Percentiles rank a stretch among this genome's conserved stretches.
These are phyloP conservation scores for Sardinella longiceps DNA, from an alignment of 2,797 vertebrate genomes.

Conservation along the genomic window DNA sequence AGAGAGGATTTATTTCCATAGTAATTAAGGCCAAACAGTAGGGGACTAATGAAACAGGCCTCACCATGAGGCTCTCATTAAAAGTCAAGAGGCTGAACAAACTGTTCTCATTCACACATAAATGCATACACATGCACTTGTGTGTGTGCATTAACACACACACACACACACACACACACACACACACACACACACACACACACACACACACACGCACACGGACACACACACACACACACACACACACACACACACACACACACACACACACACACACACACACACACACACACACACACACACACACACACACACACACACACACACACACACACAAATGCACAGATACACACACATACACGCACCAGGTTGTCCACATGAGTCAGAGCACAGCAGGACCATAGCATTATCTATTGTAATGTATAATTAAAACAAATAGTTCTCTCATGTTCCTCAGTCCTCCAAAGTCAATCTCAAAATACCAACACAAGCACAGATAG, in stretches of 20 bases:
- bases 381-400: too few relatives aligned
- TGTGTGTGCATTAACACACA: too few relatives aligned
- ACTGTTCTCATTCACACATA: background rate
- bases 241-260: background rate
- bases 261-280: background rate
- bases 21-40: slow-evolving; percentile 23
- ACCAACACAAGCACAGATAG: background rate
- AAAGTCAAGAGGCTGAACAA: slow-evolving; percentile 27
- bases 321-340: slow-evolving; percentile 3
- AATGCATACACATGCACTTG: slow-evolving; percentile 1
- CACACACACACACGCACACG: too few relatives aligned
- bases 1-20: slow-evolving; percentile 23
- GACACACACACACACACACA: background rate
- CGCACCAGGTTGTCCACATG: background rate
- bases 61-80: slow-evolving; percentile 27
- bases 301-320: background rate
- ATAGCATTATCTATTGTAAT: background rate
- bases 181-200: background rate
- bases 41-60: slow-evolving; percentile 22
- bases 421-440: background rate
- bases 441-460: background rate
- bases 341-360: slow-evolving; percentile 2
- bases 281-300: background rate
- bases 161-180: background rate
- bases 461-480: background rate